phyloP scores from a whole-genome alignment of 2,797 vertebrate species.

The Phataginus tetradactyla region DNA sequence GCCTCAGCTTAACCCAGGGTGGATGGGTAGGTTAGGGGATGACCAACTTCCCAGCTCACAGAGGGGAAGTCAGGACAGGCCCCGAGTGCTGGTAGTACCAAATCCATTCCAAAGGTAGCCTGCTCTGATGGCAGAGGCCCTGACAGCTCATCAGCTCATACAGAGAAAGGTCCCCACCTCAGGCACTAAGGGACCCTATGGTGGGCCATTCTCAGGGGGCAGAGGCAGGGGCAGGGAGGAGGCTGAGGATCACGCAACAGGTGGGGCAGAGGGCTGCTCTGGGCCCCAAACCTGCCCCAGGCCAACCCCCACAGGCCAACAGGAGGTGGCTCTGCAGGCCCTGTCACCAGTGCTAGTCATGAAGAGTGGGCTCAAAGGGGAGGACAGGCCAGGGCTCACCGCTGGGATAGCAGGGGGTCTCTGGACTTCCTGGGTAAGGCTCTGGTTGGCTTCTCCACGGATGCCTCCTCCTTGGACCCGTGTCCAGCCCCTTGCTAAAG shows the following conservation, averaged over 20 bases:
- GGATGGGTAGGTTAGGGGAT: neutral
- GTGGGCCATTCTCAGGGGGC: accelerated
- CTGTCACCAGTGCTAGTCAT: neutral
- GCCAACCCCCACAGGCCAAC: neutral
- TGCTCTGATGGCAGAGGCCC: neutral
- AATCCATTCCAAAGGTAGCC: neutral
- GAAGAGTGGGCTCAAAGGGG: neutral
- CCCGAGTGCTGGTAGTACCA: neutral
- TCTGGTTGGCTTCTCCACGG: conserved; percentile 58
- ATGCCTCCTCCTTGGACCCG: conserved; percentile 71
- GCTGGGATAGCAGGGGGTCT: conserved; percentile 93
- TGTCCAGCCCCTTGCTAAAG: conserved; percentile 76
- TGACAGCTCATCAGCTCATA: neutral
- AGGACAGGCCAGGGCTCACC: conserved; percentile 84
- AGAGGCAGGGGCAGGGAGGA: neutral
- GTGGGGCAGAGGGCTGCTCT: neutral
- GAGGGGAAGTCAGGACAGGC: neutral
- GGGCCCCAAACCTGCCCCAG: neutral
- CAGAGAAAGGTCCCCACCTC: neutral
- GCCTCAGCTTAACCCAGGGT: neutral
- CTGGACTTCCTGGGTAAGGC: conserved; percentile 92
- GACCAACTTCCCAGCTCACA: neutral
- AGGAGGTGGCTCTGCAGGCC: too few species aligned
- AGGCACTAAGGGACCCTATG: neutral
- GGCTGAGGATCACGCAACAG: neutral